A percentile compares a stretch with the other conserved stretches of the same genome.
Conservation (phyloP, 2,113 vertebrate species). For the Notarius lentiginosus region DNA sequence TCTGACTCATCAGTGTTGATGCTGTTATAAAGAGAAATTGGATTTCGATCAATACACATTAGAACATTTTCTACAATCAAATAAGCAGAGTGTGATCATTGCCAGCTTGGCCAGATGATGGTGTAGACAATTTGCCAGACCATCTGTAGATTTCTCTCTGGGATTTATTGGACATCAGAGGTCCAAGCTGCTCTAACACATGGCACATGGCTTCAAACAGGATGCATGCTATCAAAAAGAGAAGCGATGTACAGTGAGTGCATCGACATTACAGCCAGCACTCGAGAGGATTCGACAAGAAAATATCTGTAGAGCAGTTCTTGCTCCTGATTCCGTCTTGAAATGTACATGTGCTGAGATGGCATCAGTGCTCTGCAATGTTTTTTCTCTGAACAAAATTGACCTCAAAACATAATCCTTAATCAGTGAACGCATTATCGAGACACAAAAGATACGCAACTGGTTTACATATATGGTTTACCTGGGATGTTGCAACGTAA, state of each 20-base stretch:
- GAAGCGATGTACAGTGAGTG: background rate
- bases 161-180: slow-evolving; percentile 25
- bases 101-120: slow-evolving; percentile 1
- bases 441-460: background rate
- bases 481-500: too few species aligned
- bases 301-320: too few species aligned
- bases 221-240: background rate
- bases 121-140: background rate
- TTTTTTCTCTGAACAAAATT: background rate
- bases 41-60: slow-evolving; percentile 9
- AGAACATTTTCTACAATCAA: background rate
- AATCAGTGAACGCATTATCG: background rate
- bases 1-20: slow-evolving; percentile 22
- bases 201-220: background rate
- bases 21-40: slow-evolving; percentile 10
- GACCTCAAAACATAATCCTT: too few species aligned
- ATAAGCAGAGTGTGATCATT: background rate
- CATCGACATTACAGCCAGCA: background rate
- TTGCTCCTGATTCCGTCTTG: too few species aligned
- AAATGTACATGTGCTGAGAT: too few species aligned
- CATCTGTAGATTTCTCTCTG: background rate
- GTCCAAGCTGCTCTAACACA: slow-evolving; percentile 12
- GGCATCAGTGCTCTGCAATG: background rate
- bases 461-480: background rate
- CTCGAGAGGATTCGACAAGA: background rate